Evolutionary conservation across 2,888 invertebrate species (phyloP).

Genomic region (Lithophane leautieri): DNA sequence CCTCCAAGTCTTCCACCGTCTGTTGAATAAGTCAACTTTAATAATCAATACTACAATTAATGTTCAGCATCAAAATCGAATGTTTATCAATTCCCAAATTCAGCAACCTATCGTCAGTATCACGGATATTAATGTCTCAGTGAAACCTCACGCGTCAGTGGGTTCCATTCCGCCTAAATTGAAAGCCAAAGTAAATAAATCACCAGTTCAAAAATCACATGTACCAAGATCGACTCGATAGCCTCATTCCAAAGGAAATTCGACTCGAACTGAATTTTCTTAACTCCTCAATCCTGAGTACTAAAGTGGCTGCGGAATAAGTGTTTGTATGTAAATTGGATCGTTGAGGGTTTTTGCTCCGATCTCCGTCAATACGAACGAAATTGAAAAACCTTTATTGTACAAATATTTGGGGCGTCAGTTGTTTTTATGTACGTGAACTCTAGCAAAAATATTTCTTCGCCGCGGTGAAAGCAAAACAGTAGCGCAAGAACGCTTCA

Average conservation of each 20-base stretch:
- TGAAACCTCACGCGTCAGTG: constrained; percentile 39
- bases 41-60: not conserved
- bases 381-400: constrained; percentile 64
- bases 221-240: constrained; percentile 39
- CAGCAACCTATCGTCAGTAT: constrained; percentile 12
- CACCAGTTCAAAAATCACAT: constrained; percentile 54
- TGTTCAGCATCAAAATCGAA: not conserved
- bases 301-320: constrained; percentile 61
- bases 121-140: constrained; percentile 47
- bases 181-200: constrained; percentile 56
- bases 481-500: constrained; percentile 78
- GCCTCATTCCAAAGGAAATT: constrained; percentile 60
- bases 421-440: constrained; percentile 64
- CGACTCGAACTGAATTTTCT: constrained; percentile 63
- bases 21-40: constrained; percentile 81
- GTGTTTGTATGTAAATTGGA: constrained; percentile 66
- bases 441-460: constrained; percentile 66
- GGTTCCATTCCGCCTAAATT: constrained; percentile 36
- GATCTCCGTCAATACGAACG: constrained; percentile 45
- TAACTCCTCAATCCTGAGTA: constrained; percentile 62
- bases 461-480: constrained; percentile 70
- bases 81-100: constrained; percentile 23
- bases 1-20: constrained; percentile 99
- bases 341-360: constrained; percentile 53
- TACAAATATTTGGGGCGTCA: constrained; percentile 59